phyloP scores from a whole-genome alignment of 2,113 vertebrate genomes.

The Phaetusa simplex region DNA sequence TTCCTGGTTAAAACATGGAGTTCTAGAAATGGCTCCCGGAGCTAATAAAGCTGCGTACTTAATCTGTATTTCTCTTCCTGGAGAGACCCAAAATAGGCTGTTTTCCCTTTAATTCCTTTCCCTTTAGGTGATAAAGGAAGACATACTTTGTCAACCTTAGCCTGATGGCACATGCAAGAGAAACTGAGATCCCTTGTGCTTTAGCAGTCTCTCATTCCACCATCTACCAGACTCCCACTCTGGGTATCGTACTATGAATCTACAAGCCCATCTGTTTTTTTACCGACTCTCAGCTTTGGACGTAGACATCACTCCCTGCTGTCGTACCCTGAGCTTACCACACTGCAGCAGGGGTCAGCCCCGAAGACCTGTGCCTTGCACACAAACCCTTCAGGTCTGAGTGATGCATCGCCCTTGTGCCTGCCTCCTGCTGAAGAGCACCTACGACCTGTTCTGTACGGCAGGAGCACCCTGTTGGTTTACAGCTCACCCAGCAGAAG shows the following conservation, averaged over 20 bases:
- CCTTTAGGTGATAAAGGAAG: not conserved
- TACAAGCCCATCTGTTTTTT: not conserved
- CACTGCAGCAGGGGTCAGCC: not conserved
- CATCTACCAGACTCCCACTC: not conserved
- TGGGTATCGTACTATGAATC: not conserved
- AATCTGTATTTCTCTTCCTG: not conserved
- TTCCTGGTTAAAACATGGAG: not conserved
- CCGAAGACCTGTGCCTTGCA: not conserved
- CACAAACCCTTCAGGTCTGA: not conserved
- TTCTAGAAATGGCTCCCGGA: not conserved
- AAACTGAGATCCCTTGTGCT: not conserved
- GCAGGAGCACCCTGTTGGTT: not conserved
- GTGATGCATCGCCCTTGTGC: accelerated
- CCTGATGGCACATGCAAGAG: not conserved
- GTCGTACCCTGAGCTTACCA: not conserved
- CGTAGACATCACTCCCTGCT: not conserved
- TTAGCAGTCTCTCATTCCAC: not conserved
- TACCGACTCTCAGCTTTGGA: not conserved
- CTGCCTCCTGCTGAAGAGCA: not conserved
- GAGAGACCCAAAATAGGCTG: not conserved
- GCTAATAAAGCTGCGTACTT: not conserved
- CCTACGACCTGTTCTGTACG: not conserved
- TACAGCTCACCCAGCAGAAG: not conserved
- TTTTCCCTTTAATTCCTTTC: not conserved
- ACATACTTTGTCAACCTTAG: not conserved